Percentiles rank a stretch among this genome's conserved stretches.
These are phyloP conservation scores for Brachymystax lenok DNA, from an alignment of 2,797 vertebrate species.

Conservation along the genomic window DNA sequence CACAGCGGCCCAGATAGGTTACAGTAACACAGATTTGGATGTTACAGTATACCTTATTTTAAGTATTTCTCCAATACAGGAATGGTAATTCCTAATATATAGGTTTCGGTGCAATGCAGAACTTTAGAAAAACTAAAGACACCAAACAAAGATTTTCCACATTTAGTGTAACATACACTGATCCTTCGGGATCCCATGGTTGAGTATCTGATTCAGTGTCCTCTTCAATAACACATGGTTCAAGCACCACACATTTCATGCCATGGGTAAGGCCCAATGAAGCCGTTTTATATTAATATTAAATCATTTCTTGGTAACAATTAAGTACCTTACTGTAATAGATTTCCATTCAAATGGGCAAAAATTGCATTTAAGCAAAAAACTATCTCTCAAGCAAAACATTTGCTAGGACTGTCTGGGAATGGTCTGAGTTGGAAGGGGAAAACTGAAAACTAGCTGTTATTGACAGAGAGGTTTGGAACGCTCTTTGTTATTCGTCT, in stretches of 20 bases:
- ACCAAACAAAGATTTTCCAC: background rate
- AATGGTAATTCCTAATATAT: background rate
- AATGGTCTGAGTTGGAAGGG: too few species aligned
- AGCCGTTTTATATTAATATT: too few species aligned
- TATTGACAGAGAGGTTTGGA: too few species aligned
- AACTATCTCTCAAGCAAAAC: too few species aligned
- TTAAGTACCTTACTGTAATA: too few species aligned
- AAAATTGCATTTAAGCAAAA: too few species aligned
- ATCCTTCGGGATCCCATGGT: slow-evolving; percentile 12
- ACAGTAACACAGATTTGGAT: background rate
- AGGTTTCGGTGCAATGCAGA: background rate
- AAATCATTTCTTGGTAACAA: too few species aligned
- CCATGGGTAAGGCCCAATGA: slow-evolving; percentile 13
- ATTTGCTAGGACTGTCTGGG: too few species aligned
- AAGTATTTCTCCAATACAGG: background rate
- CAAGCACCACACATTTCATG: slow-evolving; percentile 13
- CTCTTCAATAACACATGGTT: slow-evolving; percentile 26
- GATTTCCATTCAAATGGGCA: too few species aligned
- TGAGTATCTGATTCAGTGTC: background rate
- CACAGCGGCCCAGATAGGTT: background rate
- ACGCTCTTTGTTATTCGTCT: too few species aligned
- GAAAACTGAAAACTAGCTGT: too few species aligned
- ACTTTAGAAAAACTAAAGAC: background rate
- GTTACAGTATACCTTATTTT: background rate
- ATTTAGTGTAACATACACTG: background rate